Conservation (phyloP, 2,113 vertebrate genomes). For the Athene cunicularia region DNA sequence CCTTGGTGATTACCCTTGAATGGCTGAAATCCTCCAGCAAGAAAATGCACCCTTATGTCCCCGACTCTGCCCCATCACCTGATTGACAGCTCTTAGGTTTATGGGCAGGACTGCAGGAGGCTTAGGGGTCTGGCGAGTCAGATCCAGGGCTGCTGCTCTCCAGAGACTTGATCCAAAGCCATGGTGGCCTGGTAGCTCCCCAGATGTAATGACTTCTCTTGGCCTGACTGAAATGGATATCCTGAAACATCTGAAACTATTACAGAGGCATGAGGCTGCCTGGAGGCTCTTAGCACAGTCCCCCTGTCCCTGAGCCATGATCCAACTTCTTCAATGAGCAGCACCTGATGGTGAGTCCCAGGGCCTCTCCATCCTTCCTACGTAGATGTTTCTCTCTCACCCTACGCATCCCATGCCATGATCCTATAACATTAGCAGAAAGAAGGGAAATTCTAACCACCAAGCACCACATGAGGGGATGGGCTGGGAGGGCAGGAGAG, state of each 20-base stretch:
- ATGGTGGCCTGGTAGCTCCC: not conserved
- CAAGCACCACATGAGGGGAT: not conserved
- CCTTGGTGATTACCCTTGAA: fast-evolving
- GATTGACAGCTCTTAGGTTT: not conserved
- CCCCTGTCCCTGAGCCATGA: not conserved
- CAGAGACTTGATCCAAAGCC: not conserved
- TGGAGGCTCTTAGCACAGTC: fast-evolving
- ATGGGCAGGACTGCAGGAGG: not conserved
- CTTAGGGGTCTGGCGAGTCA: not conserved
- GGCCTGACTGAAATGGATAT: not conserved
- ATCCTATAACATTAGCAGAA: not conserved
- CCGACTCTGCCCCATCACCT: not conserved
- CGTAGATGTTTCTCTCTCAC: not conserved
- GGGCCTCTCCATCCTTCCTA: not conserved
- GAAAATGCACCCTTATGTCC: not conserved
- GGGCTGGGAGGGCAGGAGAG: not conserved
- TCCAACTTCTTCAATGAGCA: not conserved
- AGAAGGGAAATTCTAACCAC: not conserved
- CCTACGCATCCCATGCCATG: not conserved
- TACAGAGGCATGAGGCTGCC: not conserved
- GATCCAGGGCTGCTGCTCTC: not conserved
- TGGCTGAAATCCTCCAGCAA: not conserved
- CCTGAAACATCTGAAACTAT: not conserved
- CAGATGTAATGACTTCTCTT: not conserved
- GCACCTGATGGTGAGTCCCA: not conserved